phyloP scores from a whole-genome alignment of 2,797 vertebrate species.

The Mormyrus hasselquistii region DNA sequence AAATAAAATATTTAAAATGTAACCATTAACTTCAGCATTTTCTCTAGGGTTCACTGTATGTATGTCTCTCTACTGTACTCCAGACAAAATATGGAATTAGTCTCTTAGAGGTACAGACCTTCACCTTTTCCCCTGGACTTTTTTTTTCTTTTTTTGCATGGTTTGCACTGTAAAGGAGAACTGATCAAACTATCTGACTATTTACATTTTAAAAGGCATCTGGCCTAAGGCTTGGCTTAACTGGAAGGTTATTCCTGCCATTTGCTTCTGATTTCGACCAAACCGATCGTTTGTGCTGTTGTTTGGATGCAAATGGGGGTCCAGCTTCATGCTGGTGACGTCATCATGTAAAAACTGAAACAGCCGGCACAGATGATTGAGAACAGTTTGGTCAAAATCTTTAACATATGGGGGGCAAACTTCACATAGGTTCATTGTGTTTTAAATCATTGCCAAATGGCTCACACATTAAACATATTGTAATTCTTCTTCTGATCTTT shows the following conservation, averaged over 20 bases:
- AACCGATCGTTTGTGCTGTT: not conserved
- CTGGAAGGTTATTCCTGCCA: not conserved
- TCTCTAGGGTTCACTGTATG: not conserved
- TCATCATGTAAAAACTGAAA: not conserved
- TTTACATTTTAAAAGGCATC: not conserved
- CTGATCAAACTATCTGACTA: not conserved
- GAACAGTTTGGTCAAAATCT: not conserved
- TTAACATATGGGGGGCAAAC: not conserved
- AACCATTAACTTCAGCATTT: not conserved
- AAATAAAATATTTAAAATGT: not conserved
- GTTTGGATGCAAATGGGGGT: not conserved
- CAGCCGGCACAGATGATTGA: not conserved
- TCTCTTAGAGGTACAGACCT: not conserved
- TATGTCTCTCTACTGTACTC: not conserved
- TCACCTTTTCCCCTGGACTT: slow-evolving; percentile 39
- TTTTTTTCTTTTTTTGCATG: slow-evolving; percentile 33
- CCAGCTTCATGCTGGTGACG: not conserved
- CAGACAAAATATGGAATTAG: slow-evolving; percentile 12
- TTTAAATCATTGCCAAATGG: not conserved
- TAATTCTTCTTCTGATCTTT: not conserved
- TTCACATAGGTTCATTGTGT: not conserved
- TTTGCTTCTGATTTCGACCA: not conserved
- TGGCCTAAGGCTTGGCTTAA: not conserved
- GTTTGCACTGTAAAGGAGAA: slow-evolving; percentile 29
- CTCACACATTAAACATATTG: not conserved